Evolutionary conservation across 2,113 vertebrate species (phyloP), one percentile per base, ranked within the genome.

Genomic region (Zeus faber): DNA sequence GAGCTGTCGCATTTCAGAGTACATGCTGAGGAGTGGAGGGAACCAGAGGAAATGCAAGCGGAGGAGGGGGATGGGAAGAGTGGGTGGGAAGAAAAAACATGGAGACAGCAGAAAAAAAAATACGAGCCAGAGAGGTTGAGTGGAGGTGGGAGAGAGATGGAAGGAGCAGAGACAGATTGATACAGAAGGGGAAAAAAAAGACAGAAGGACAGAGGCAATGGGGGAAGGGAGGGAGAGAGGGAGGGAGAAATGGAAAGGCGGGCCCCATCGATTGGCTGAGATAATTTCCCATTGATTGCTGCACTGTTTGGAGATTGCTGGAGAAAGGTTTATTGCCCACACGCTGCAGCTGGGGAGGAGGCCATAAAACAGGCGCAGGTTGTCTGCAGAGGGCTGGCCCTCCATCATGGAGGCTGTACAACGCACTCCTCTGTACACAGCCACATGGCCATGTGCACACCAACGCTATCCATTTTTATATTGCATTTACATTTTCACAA

Each of bases 201-300:
- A 43, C n/a, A 43, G 52, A 26, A 17, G 1, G 46, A 53, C n/a
- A 39, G 59, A 25, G 9, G 23, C 4, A 33, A 22, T 23, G 49
- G 45, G 68, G 64, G 60, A 64, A 64, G 56, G 65, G 72, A 73
- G 72, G 63, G 60, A 70, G 72, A 74, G 35, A 66, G 77, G 20
- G 54, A 21, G 72, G 63, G 60, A 63, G 68, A 35, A 3, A 63
- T 52, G 57, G 50, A 67, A 63, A 60, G 86, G 85, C 76, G 49
- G 69, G 70, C 73, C n/a, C 47, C 84, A 90, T 90, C 81, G 87
- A 89, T 87, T 81, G 77, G 73, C 77, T 74, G 70, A 87, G 84
- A 91, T 89, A 81, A 89, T 89, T 89, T 87, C 73, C 82, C 89
- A 89, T 89, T 88, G 89, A 91, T 90, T 85, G 85, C 82, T 85